Evolutionary conservation across 2,797 vertebrate genomes (phyloP).

Genomic region (Myotis myotis): DNA sequence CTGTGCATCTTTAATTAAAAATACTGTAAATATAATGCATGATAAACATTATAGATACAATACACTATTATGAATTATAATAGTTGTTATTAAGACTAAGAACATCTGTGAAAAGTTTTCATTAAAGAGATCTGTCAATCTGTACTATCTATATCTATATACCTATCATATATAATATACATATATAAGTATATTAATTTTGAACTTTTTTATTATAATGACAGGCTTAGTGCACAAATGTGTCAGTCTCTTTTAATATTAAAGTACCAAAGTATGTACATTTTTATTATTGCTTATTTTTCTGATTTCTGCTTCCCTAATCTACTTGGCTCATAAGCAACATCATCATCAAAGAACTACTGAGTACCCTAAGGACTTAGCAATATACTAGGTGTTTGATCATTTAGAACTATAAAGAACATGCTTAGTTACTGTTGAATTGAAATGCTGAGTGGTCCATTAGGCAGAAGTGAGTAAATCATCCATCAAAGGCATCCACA

Average conservation of each 20-base stretch:
- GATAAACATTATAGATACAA: neutral
- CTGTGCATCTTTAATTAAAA: constrained; percentile 3
- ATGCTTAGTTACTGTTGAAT: constrained; percentile 46
- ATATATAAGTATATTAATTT: neutral
- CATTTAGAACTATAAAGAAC: constrained; percentile 50
- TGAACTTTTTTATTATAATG: neutral
- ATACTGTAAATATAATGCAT: neutral
- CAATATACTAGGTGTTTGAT: constrained; percentile 31
- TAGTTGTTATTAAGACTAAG: neutral
- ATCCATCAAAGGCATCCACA: constrained; percentile 4
- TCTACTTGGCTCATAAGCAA: constrained; percentile 14
- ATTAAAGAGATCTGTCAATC: neutral
- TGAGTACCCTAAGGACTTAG: neutral
- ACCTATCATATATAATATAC: neutral
- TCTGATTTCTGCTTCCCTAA: neutral
- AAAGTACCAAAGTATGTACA: neutral
- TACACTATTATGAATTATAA: neutral
- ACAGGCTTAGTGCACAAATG: neutral
- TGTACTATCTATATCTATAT: neutral
- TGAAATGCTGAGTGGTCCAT: constrained; percentile 44
- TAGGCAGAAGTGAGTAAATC: constrained; percentile 45
- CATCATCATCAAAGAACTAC: constrained; percentile 21
- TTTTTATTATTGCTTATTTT: neutral
- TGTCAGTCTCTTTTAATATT: neutral
- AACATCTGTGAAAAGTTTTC: neutral